Base-by-base conservation (phyloP, 2,797 vertebrate species). In the Hyperoplus immaculatus region DNA sequence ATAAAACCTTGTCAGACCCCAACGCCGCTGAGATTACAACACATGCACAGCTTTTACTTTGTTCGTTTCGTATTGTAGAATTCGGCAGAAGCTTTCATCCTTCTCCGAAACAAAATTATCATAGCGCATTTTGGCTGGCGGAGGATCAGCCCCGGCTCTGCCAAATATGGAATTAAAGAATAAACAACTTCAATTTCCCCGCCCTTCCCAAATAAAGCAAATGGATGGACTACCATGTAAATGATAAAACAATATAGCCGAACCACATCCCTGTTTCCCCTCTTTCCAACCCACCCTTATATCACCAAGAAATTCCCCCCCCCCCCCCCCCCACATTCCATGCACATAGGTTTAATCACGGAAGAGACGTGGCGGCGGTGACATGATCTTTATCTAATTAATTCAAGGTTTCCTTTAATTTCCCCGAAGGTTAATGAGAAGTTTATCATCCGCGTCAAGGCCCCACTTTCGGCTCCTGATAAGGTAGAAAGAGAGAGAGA, bases 401-500 rank as follows among this genome's bases (percentile, higher is more conserved):
- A 93, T 93, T 93, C 85, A 90, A 84, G 89, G 87, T 92, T 93
- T 89, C 80, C 47, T 88, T 89, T 93, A 84, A 93, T 94, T 90
- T 93, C 89, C 29, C 89, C 91, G 85, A 89, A 92, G 88, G 90
- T 94, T 94, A 94, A 95, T 93, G 90, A 94, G 89, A 89, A 86
- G 88, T 94, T 94, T 93, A 89, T 89, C 84, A 84, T 87, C 86
- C 45, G 55, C 69, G 77, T 87, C 88, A 83, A 87, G 87, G 81
- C 89, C 86, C 84, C 92, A 90, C 88, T 92, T 92, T 90, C 59
- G 18, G 64, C 21, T 81, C 70, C 78, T 46, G 90, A 90, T 90
- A 88, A 90, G 80, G 75, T 38, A 57, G 72, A 69, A 41, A 8
- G 53, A 54, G 61, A 8, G 29, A 29, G 29, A 29, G 29, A n/a